phyloP scores from a whole-genome alignment of 2,113 vertebrate species.

The Aix galericulata region DNA sequence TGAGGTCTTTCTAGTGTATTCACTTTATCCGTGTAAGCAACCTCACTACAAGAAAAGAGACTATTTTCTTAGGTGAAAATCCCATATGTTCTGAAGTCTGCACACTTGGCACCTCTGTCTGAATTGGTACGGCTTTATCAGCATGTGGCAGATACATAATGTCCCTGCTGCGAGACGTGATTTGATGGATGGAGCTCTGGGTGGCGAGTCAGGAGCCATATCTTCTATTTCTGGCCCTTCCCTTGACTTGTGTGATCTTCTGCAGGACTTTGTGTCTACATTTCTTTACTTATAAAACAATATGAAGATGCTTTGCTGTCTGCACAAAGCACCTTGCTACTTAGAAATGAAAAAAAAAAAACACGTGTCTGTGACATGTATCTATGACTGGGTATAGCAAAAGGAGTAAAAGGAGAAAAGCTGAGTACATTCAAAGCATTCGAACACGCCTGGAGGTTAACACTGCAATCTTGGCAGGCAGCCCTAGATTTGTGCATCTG shows the following conservation, averaged over 20 bases:
- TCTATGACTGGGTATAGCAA: not conserved
- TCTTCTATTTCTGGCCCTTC: not conserved
- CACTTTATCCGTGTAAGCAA: not conserved
- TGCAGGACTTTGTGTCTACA: not conserved
- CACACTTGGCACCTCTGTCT: not conserved
- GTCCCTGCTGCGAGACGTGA: not conserved
- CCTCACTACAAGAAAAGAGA: not conserved
- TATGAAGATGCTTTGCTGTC: not conserved
- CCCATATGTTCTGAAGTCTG: rapidly evolving
- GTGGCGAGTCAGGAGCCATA: not conserved
- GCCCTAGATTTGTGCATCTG: conserved; percentile 1
- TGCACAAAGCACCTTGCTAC: not conserved
- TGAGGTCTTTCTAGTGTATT: not conserved
- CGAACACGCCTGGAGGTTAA: conserved; percentile 3
- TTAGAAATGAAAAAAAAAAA: not conserved
- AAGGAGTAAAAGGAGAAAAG: conserved; percentile 11
- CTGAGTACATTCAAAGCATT: not conserved
- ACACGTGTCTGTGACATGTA: not conserved
- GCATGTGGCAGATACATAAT: rapidly evolving
- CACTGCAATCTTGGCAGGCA: not conserved
- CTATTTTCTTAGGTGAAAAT: not conserved
- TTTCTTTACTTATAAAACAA: not conserved
- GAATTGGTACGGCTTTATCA: not conserved
- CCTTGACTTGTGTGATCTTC: not conserved
- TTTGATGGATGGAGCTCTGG: not conserved